Percentiles rank a stretch among this genome's conserved stretches.
Conservation (phyloP, 2,888 invertebrate species). For the Loripinus fragilis region DNA sequence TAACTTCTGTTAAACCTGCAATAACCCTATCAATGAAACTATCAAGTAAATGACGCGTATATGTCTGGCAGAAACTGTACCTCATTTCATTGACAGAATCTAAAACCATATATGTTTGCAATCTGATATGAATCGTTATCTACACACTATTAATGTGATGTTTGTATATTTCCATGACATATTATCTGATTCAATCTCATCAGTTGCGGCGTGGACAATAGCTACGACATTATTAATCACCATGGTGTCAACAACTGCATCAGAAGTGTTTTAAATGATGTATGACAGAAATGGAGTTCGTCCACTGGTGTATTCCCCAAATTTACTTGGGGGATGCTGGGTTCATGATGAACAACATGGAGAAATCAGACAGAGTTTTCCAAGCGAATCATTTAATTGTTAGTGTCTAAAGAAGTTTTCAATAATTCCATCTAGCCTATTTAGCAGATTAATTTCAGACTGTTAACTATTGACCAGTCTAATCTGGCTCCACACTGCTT, state of each 20-base stretch:
- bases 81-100: slow-evolving; percentile 15
- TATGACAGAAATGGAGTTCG: no score
- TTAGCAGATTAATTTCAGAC: no score
- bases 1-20: not conserved
- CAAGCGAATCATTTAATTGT: no score
- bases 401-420: no score
- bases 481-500: no score
- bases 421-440: no score
- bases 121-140: slow-evolving; percentile 10
- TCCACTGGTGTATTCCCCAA: no score
- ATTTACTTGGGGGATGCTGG: no score
- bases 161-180: not conserved
- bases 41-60: not conserved
- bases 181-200: slow-evolving; percentile 1
- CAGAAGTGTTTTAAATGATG: not conserved
- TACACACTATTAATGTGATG: not conserved
- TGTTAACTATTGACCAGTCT: no score
- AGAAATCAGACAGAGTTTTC: no score
- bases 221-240: not conserved
- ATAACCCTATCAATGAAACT: slow-evolving; percentile 6
- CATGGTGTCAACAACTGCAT: slow-evolving; percentile 3
- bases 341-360: no score
- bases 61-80: not conserved
- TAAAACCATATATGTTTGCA: not conserved
- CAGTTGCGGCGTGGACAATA: not conserved